Percentiles rank a stretch among this genome's conserved stretches.
Evolutionary conservation across 2,113 vertebrate species (phyloP).

Genomic region (Carassius auratus): DNA sequence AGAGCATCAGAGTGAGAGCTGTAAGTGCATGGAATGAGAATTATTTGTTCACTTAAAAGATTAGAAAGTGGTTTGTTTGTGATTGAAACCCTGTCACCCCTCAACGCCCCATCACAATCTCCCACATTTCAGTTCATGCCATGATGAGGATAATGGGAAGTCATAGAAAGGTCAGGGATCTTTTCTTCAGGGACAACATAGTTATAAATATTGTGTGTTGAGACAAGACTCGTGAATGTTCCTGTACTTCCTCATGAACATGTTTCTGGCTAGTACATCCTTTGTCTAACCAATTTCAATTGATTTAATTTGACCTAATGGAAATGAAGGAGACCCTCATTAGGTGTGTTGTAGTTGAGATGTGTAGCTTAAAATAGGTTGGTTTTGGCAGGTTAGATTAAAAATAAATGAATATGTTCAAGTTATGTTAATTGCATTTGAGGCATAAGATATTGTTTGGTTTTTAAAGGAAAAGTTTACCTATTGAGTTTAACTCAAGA

Average conservation of each 20-base stretch:
- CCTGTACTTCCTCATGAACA: conserved; percentile 54
- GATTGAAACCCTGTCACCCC: background rate
- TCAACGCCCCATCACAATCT: conserved; percentile 27
- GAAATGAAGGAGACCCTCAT: background rate
- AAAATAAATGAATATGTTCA: background rate
- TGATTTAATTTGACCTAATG: conserved; percentile 57
- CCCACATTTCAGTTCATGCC: conserved; percentile 38
- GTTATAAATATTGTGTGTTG: conserved; percentile 46
- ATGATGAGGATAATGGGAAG: conserved; percentile 57
- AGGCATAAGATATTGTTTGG: background rate
- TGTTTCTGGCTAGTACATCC: conserved; percentile 45
- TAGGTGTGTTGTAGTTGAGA: background rate
- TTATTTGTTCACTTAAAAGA: conserved; percentile 11
- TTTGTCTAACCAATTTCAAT: conserved; percentile 53
- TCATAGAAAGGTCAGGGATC: conserved; percentile 47
- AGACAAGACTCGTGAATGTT: conserved; percentile 58
- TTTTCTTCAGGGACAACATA: conserved; percentile 47
- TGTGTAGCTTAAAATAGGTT: background rate
- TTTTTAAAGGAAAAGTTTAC: background rate
- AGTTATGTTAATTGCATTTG: background rate
- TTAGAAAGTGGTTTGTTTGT: background rate
- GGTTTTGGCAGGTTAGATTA: background rate
- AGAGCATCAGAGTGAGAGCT: too few species aligned
- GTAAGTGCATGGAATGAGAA: background rate
- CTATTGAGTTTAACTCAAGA: background rate